Evolutionary conservation across 1,140 invertebrate species (phyloP), one percentile per base, ranked within the genome.

Genomic region (Phymorhynchus buccinoides): DNA sequence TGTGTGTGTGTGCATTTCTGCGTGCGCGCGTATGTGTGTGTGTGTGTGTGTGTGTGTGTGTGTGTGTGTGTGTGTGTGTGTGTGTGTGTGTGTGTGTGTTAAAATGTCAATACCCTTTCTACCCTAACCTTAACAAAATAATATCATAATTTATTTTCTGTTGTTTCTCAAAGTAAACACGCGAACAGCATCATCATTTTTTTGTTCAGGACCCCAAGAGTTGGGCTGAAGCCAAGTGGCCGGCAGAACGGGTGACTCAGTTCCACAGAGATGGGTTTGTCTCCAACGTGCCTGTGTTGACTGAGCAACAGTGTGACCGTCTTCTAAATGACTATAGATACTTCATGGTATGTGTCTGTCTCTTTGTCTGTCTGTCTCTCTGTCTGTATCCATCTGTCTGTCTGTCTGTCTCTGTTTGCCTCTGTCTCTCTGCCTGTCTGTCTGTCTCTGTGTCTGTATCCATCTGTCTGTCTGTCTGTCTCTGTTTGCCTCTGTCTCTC

Each of bases 231-330:
- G 56, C 12, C 87, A 87, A 85, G 80, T 84, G 91, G 66, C 87
- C 85, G 37, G 42, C 87, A 22, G 88, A 89, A 9, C 86, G 90
- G 39, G 79, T 92, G 9, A 83, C 87, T 0, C 71, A 89, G 86
- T 92, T 90, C 79, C 88, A 88, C 88, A 88, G 81, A 78, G 89
- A 92, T 88, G 92, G 92, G 3, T 91, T 87, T 71, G 85, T 92
- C 1, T 80, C 87, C 1, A 90, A 92, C 80, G 84, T 92, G 0
- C 91, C 88, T 1, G 75, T 92, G 0, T 84, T 92, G 32, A 88
- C 89, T 44, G 84, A 85, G 27, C 88, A 88, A 32, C 88, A 92
- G 62, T 91, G 92, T 89, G 89, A 92, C 80, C 87, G 52, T 78
- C 85, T 92, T 14, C 88, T 91, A 4, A 44, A 90, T 22, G 92